Base-by-base conservation (phyloP, 92 coral and sea anemone species). In the Porites rus region DNA sequence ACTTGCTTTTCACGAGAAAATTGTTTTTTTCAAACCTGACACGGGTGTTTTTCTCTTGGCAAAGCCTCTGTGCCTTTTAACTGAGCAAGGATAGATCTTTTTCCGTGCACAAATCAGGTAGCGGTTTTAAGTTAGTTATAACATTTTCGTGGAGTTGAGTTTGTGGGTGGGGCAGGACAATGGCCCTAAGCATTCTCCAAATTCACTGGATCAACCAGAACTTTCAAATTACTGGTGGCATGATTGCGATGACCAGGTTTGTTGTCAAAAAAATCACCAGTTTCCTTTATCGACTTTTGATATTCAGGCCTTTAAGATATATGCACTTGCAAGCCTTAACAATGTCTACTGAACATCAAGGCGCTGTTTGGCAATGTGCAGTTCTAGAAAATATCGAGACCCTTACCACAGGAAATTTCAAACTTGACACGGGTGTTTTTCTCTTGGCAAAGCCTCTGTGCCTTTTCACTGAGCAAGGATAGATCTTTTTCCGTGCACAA, bases 241-340 rank as follows among this genome's bases (percentile, higher is more conserved):
- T 3, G 75, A 70, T 70, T 71, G 56, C 87, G 59, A 59, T 85
- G 78, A 76, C 90, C 93, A 14, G 92, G 92, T 17, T 79, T 22
- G n/a, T 77, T 54, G 22, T 90, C 65, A 63, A 90, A 90, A 56
- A 86, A 86, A 46, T 66, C 20, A 16, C 10, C 11, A 5, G 63
- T 78, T 21, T 59, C 54, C 56, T 90, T 76, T n/a, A 74, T 60
- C 63, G 76, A 51, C n/a, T 31, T 16, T 25, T 58, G 65, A 53
- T 78, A 90, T 63, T 90, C 88, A 18, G 75, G 74, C 53, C 38
- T 31, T 31, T 84, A 81, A 90, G 18, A 69, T 20, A 64, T 91
- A 84, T 11, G 92, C 92, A 65, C 92, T 84, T 5, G 25, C 25
- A 0, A 22, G 24, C 24, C 24, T 22, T 22, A 22, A 22, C 24